Base-by-base conservation (phyloP, 1,140 invertebrate species). In the Tenebrio molitor region DNA sequence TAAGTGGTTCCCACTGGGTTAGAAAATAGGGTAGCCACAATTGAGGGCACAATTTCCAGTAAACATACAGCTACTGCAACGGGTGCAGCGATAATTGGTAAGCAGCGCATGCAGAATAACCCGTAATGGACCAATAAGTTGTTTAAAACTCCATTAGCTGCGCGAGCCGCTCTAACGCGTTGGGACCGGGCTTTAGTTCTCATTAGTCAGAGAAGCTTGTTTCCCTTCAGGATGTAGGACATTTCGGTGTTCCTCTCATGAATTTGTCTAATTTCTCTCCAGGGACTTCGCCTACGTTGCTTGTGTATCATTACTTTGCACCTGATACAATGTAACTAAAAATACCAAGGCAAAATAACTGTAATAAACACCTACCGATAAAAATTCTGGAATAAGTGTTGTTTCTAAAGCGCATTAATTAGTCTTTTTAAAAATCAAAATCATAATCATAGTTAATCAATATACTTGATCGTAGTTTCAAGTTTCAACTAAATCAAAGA, bases 1-100 rank as follows among this genome's bases (percentile, higher is more conserved):
- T 71, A 71, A 71, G 69, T 71, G 58, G 39, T 44, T 71, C 69
- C 58, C 69, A 71, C 34, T 64, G 69, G 69, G 44, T 44, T 64
- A 71, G 69, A 71, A 71, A 71, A 71, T 71, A 58, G 67, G 67
- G 14, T 66, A 66, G 50, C 67, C 67, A 69, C 67, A 69, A 69
- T 69, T 58, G 67, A 69, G 67, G 67, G 67, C 50, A 50, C 44
- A 50, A 50, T 58, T 58, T 50, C 44, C 42, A 58, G 44, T 69
- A 69, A 69, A 69, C 67, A 69, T 69, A 58, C 34, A 44, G 42
- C 64, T 29, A 66, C 34, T 44, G 36, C 64, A 66, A 15, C 44
- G 29, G 44, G 44, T 69, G 44, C 67, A 69, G 44, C 67, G 67
- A 58, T 69, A 69, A 69, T 69, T 53, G 67, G 29, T 36, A 58